These are phyloP conservation scores for Otolemur crassicaudatus DNA, from an alignment of 2,797 vertebrate species.

Conservation along the genomic window DNA sequence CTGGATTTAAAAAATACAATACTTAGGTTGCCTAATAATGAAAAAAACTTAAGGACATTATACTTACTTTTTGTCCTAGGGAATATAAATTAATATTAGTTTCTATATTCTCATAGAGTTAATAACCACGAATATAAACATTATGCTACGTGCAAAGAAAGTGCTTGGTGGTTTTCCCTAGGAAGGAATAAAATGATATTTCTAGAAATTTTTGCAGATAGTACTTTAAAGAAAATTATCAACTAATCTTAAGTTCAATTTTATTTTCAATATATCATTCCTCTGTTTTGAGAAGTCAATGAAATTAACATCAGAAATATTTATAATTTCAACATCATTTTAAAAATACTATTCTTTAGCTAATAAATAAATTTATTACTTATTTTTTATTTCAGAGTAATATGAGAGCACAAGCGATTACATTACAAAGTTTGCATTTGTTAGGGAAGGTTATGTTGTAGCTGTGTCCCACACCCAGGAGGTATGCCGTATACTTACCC, in stretches of 20 bases:
- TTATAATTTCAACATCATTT: slow-evolving; percentile 28
- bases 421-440: too few species aligned
- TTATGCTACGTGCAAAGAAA: background rate
- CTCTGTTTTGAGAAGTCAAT: slow-evolving; percentile 48
- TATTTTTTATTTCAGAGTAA: background rate
- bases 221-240: slow-evolving; percentile 26
- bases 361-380: background rate
- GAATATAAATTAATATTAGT: slow-evolving; percentile 60
- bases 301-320: background rate
- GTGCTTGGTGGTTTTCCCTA: background rate
- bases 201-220: background rate
- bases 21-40: slow-evolving; percentile 9
- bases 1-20: slow-evolving; percentile 41
- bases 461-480: too few species aligned
- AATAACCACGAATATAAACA: slow-evolving; percentile 9
- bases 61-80: slow-evolving; percentile 22
- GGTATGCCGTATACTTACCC: too few species aligned
- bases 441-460: too few species aligned
- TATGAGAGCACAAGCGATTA: too few species aligned
- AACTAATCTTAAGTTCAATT: slow-evolving; percentile 45
- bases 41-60: background rate
- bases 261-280: slow-evolving; percentile 49
- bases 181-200: slow-evolving; percentile 17
- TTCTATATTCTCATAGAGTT: background rate
- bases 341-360: background rate